Base-by-base conservation (phyloP, 2,797 vertebrate species). In the Antennarius maculatus region DNA sequence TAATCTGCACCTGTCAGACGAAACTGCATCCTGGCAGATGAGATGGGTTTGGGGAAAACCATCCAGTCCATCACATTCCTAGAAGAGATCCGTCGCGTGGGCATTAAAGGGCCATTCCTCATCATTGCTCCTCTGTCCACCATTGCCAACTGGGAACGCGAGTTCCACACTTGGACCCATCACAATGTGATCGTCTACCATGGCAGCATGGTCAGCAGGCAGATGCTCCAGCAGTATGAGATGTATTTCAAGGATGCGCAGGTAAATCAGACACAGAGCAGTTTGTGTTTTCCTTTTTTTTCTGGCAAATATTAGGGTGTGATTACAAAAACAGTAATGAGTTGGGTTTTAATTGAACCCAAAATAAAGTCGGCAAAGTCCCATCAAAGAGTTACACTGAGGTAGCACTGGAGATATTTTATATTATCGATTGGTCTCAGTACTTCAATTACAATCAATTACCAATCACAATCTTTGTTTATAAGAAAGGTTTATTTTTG, bases 1-100 rank as follows among this genome's bases (percentile, higher is more conserved):
- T 49, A 61, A 2, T 62, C 10, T 61, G 29, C n/a, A 9, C 34
- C 54, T 11, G 18, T 54, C 90, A 99, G 98, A 76, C 94, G 95
- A 76, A 99, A 99, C 92, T 99, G 98, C 91, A 99, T 99, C 91
- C 94, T 99, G 91, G 98, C 98, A 14, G 98, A 99, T 79, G 98
- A 99, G 92, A 99, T 99, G 98, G 98, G 98, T 83, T 94, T 99
- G 75, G 98, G 98, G 42, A 99, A 99, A 92, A 99, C 98, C 71
- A 99, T 99, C 88, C 98, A 99, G 85, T 98, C 97, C 66, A 98
- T 99, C 84, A 98, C 97, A 56, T 99, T 98, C 93, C 94, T 99
- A 62, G 94, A 96, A 29, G 98, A 98, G 90, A 97, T 99, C 76
- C 82, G 92, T 62, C 94, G 94, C 61, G 90, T 94, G 29, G 97